Percentiles rank a stretch among this genome's conserved stretches.
These are phyloP conservation scores for Thamnaconus septentrionalis DNA, from an alignment of 2,113 vertebrate species.

Conservation along the genomic window DNA sequence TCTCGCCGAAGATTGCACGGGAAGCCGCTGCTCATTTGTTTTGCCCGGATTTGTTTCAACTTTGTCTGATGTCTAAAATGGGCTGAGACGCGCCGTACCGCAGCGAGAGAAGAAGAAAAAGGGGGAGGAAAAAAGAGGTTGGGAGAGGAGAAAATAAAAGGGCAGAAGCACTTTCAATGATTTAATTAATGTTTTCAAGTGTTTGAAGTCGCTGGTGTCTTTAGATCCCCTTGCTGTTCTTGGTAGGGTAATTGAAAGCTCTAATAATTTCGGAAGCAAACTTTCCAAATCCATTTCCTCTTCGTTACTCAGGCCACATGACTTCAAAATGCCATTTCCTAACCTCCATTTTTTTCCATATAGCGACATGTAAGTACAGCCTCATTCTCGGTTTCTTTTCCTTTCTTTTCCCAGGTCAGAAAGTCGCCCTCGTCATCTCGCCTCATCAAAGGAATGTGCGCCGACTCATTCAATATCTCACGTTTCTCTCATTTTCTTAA, in stretches of 20 bases:
- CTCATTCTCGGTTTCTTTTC: slow-evolving; percentile 31
- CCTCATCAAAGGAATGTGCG: slow-evolving; percentile 37
- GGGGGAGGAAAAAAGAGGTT: neutral
- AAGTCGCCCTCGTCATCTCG: slow-evolving; percentile 14
- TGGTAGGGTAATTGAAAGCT: slow-evolving; percentile 9
- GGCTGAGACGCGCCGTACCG: neutral
- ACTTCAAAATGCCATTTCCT: slow-evolving; percentile 44
- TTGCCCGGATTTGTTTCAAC: slow-evolving; percentile 21
- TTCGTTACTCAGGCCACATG: slow-evolving; percentile 25
- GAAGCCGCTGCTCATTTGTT: slow-evolving; percentile 22
- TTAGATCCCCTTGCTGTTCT: slow-evolving; percentile 14
- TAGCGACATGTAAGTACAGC: slow-evolving; percentile 11
- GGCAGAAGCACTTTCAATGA: slow-evolving; percentile 15
- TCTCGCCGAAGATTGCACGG: slow-evolving; percentile 7
- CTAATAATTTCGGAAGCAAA: slow-evolving; percentile 18
- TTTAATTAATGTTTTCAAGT: slow-evolving; percentile 33
- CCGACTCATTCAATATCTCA: slow-evolving; percentile 53
- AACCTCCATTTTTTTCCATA: slow-evolving; percentile 44
- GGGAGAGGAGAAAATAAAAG: neutral
- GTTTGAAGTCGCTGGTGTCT: slow-evolving; percentile 20
- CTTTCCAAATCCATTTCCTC: slow-evolving; percentile 30
- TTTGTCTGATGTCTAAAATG: slow-evolving; percentile 18
- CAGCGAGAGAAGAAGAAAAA: neutral
- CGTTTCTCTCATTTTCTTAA: slow-evolving; percentile 59
- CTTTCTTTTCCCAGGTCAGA: slow-evolving; percentile 25